These are phyloP conservation scores for Yponomeuta sedellus DNA, from an alignment of 2,888 invertebrate species.

Conservation along the genomic window DNA sequence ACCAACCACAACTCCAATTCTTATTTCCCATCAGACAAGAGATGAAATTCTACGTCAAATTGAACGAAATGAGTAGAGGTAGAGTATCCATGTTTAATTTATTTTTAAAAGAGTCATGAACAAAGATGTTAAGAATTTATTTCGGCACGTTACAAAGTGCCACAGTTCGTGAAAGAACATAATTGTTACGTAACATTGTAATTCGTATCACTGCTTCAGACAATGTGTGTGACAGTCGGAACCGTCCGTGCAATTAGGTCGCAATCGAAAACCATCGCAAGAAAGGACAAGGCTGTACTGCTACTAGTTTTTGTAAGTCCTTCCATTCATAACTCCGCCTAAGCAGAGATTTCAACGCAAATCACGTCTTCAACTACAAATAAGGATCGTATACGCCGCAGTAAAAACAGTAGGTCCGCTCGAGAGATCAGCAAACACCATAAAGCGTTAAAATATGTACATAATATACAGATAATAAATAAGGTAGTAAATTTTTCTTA, in stretches of 20 bases:
- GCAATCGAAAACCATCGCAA: background rate
- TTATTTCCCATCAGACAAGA: too few species aligned
- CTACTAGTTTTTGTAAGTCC: background rate
- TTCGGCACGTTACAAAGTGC: background rate
- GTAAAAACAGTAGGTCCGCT: background rate
- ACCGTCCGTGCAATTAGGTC: background rate
- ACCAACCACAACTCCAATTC: too few species aligned
- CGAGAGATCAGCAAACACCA: background rate
- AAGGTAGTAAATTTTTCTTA: too few species aligned
- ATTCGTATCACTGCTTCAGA: background rate
- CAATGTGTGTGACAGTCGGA: background rate
- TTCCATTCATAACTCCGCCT: background rate
- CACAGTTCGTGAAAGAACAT: background rate
- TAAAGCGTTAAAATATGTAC: background rate
- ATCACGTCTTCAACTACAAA: background rate
- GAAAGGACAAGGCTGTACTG: background rate
- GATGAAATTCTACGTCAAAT: background rate
- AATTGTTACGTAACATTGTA: background rate
- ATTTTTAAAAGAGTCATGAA: constrained; percentile 10
- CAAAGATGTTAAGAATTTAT: background rate
- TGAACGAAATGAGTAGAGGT: background rate
- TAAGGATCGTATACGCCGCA: background rate
- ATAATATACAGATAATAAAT: too few species aligned
- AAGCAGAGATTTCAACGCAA: background rate
- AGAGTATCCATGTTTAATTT: background rate